Evolutionary conservation across 2,888 invertebrate genomes (phyloP).

Genomic region (Leptogaster cylindrica): DNA sequence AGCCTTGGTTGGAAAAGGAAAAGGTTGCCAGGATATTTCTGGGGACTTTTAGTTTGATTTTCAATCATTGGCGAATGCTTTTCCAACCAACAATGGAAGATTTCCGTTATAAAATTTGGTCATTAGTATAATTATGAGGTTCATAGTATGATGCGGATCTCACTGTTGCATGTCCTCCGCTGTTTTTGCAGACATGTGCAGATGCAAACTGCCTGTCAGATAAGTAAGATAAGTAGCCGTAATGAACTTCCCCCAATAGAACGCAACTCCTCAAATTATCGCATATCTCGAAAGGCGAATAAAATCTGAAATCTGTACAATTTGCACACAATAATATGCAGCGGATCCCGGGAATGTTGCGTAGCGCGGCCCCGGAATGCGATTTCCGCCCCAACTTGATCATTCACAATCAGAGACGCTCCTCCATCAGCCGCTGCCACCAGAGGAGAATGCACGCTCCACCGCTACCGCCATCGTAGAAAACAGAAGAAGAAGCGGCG

Average conservation of each 20-base stretch:
- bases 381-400: conserved; percentile 32
- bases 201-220: no score
- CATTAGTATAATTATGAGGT: no score
- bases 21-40: conserved; percentile 33
- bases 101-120: no score
- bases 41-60: no score
- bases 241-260: no score
- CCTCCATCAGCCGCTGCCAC: not conserved
- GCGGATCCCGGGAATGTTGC: conserved; percentile 24
- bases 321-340: conserved; percentile 37
- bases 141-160: no score
- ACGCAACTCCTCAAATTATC: not conserved
- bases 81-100: no score
- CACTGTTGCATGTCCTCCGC: no score
- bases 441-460: conserved; percentile 18
- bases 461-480: not conserved
- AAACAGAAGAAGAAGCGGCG: not conserved
- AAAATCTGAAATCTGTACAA: conserved; percentile 31
- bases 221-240: no score
- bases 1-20: conserved; percentile 6
- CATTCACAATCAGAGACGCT: conserved; percentile 25
- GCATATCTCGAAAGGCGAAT: conserved; percentile 11
- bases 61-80: no score
- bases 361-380: conserved; percentile 12
- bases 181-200: no score